Conservation (phyloP, 2,797 vertebrate species). For the Danio tinwini region DNA sequence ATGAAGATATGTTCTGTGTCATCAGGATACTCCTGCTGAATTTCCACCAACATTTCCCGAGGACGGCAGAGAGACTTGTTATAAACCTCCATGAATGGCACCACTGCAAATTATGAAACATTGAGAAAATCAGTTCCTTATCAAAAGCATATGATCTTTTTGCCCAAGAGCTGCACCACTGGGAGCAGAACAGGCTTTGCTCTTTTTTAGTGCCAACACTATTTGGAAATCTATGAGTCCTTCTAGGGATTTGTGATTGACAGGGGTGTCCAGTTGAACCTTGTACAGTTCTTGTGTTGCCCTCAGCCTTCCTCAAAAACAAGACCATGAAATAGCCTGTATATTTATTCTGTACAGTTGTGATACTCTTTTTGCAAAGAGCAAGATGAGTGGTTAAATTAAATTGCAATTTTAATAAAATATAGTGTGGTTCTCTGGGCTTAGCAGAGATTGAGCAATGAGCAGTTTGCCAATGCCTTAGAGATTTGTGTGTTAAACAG, state of each 20-base stretch:
- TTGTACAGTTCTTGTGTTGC: not conserved
- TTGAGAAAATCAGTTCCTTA: not conserved
- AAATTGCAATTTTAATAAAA: not conserved
- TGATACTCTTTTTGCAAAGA: not conserved
- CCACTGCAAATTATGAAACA: slow-evolving; percentile 76
- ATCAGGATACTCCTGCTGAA: slow-evolving; percentile 95
- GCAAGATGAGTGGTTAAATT: not conserved
- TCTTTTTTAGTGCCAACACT: not conserved
- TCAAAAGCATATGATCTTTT: not conserved
- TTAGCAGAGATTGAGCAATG: slow-evolving; percentile 13
- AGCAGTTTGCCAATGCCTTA: not conserved
- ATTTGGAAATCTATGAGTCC: slow-evolving; percentile 3
- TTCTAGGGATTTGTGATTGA: slow-evolving; percentile 12
- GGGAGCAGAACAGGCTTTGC: not conserved
- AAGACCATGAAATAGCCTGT: not conserved
- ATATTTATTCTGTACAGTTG: not conserved
- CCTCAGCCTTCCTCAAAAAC: not conserved
- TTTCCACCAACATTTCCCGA: slow-evolving; percentile 94
- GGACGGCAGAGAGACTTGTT: slow-evolving; percentile 92
- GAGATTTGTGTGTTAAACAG: not conserved
- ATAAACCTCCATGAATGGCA: slow-evolving; percentile 93
- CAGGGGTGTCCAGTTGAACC: not conserved
- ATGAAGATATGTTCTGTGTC: slow-evolving; percentile 97
- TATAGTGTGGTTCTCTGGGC: not conserved
- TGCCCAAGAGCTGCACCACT: not conserved